Percentiles rank a stretch among this genome's conserved stretches.
phyloP scores from a whole-genome alignment of 2,888 invertebrate species.

The Aphidius colemani region DNA sequence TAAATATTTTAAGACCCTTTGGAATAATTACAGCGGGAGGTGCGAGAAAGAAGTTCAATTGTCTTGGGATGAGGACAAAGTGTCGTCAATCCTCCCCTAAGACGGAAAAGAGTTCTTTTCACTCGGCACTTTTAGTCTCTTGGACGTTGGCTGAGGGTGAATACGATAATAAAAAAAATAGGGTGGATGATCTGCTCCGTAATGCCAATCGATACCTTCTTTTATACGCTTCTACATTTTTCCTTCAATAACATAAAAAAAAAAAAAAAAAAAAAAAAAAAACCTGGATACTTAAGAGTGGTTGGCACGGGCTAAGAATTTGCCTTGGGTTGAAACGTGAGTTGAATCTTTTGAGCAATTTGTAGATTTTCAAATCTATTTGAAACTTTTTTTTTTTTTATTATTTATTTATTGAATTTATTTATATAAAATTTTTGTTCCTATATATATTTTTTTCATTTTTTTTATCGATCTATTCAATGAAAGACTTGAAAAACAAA shows the following conservation, averaged over 20 bases:
- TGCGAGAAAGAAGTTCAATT: no score
- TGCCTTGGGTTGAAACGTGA: conserved; percentile 22
- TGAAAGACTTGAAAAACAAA: conserved; percentile 3
- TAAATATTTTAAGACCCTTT: no score
- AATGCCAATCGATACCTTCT: conserved; percentile 31
- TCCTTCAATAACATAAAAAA: conserved; percentile 13
- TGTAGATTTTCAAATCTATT: no score
- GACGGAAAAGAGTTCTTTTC: not conserved
- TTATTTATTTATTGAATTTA: no score
- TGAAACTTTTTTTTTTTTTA: no score
- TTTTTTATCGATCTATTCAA: conserved; percentile 15
- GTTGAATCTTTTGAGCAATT: conserved; percentile 6
- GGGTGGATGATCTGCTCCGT: conserved; percentile 23
- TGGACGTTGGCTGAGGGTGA: not conserved
- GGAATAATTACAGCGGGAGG: no score
- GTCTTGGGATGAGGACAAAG: conserved; percentile 2
- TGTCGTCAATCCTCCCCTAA: not conserved
- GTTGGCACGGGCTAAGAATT: conserved; percentile 21
- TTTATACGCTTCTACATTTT: conserved; percentile 26
- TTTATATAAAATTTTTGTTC: not conserved
- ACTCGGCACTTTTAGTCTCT: conserved; percentile 19
- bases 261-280: conserved; percentile 6
- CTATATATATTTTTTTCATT: conserved; percentile 21
- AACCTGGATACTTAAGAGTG: conserved; percentile 1
- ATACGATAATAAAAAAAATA: not conserved